phyloP scores from a whole-genome alignment of 92 coral and sea anemone genomes.

The Scolanthus callimorphus region DNA sequence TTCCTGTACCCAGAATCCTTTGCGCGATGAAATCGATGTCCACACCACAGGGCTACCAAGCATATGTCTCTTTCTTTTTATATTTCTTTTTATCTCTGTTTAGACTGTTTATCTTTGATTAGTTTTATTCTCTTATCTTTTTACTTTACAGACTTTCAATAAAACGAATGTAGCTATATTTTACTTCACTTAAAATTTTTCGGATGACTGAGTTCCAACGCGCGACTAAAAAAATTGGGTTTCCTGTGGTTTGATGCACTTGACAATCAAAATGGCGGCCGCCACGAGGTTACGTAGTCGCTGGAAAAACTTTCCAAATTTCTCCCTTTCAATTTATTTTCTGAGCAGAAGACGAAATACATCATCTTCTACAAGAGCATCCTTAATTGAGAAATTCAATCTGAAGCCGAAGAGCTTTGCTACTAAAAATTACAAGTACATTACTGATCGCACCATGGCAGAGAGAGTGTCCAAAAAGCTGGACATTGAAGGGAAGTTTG shows the following conservation, averaged over 20 bases:
- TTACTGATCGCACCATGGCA: slow-evolving; percentile 68
- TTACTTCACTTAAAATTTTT: too few relatives aligned
- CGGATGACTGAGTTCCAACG: too few relatives aligned
- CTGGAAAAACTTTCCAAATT: slow-evolving; percentile 1
- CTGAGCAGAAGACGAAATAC: background rate
- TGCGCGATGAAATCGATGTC: slow-evolving; percentile 9
- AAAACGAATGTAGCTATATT: too few relatives aligned
- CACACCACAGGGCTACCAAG: too few relatives aligned
- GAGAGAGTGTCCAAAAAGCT: slow-evolving; percentile 57
- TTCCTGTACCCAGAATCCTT: slow-evolving; percentile 23
- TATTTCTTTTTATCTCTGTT: background rate
- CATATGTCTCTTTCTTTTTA: background rate
- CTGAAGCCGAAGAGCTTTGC: slow-evolving; percentile 38
- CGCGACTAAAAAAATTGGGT: too few relatives aligned
- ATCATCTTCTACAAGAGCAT: slow-evolving; percentile 31
- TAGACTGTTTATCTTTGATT: background rate
- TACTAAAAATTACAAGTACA: slow-evolving; percentile 64
- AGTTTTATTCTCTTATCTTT: too few relatives aligned
- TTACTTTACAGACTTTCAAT: too few relatives aligned
- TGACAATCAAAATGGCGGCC: slow-evolving; percentile 62
- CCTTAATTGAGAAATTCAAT: slow-evolving; percentile 33
- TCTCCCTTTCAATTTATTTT: background rate
- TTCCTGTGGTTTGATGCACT: slow-evolving; percentile 11
- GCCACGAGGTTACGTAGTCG: slow-evolving; percentile 9
- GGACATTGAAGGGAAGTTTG: slow-evolving; percentile 39